Evolutionary conservation across 2,113 vertebrate genomes (phyloP).

Genomic region (Tupaia chinensis): DNA sequence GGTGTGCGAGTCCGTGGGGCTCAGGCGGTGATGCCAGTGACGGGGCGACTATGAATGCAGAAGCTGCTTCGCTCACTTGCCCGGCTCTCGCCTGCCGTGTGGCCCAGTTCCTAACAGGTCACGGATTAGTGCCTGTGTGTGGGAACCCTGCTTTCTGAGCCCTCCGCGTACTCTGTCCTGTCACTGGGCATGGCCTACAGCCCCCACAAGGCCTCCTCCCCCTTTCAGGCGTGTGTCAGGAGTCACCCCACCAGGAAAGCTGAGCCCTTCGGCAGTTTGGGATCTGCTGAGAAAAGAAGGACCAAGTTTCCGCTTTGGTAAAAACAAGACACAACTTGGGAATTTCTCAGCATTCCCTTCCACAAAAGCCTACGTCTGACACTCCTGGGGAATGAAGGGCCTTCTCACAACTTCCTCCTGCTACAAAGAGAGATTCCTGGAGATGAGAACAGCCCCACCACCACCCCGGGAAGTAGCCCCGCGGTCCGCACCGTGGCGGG

Average conservation of each 20-base stretch:
- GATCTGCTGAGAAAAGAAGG: background rate
- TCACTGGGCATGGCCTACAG: background rate
- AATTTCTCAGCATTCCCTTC: background rate
- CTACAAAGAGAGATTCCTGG: background rate
- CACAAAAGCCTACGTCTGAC: background rate
- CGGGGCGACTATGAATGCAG: too few relatives aligned
- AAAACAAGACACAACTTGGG: background rate
- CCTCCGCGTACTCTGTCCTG: fast-evolving
- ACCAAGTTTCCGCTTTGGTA: background rate
- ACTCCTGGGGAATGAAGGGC: background rate
- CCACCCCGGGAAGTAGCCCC: too few relatives aligned
- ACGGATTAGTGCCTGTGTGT: too few relatives aligned
- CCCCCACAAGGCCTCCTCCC: background rate
- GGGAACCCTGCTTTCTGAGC: background rate
- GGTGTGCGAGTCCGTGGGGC: too few relatives aligned
- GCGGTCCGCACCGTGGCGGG: too few relatives aligned
- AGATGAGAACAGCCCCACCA: background rate
- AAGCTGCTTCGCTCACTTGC: too few relatives aligned
- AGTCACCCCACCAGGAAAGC: background rate
- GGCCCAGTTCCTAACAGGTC: too few relatives aligned
- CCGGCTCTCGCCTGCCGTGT: too few relatives aligned
- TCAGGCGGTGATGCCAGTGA: too few relatives aligned
- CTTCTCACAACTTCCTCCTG: background rate
- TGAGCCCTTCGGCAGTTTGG: background rate
- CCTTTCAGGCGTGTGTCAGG: background rate